These are phyloP conservation scores for Protodeltote pygarga DNA, from an alignment of 2,888 invertebrate species.

Conservation along the genomic window DNA sequence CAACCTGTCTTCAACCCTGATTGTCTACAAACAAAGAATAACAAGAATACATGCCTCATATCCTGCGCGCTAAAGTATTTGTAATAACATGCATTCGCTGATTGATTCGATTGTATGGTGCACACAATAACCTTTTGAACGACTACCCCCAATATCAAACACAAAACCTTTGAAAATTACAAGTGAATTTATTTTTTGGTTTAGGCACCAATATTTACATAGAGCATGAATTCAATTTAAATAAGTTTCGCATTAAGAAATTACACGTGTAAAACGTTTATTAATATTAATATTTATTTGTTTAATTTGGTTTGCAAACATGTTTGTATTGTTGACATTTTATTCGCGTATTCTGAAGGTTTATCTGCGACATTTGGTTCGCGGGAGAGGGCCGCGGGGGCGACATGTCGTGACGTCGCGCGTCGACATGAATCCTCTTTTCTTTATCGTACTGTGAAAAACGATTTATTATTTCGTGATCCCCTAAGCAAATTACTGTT, in stretches of 20 bases:
- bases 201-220: conserved; percentile 6
- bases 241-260: neutral
- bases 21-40: conserved; percentile 78
- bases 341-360: conserved; percentile 35
- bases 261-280: too few relatives aligned
- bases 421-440: conserved; percentile 39
- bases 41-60: conserved; percentile 51
- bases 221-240: conserved; percentile 5
- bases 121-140: conserved; percentile 35
- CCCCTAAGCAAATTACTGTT: conserved; percentile 35
- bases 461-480: conserved; percentile 49
- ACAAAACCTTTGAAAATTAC: conserved; percentile 6
- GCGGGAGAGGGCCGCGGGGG: conserved; percentile 14
- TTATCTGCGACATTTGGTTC: conserved; percentile 39
- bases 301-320: neutral
- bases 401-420: neutral
- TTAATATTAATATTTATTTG: neutral
- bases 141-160: conserved; percentile 4
- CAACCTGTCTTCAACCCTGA: conserved; percentile 73
- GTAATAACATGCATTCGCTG: conserved; percentile 37
- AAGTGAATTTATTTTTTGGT: conserved; percentile 5
- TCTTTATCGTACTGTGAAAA: conserved; percentile 40
- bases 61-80: conserved; percentile 38
- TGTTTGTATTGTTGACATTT: conserved; percentile 31
- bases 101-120: conserved; percentile 36